Percentiles rank a stretch among this genome's conserved stretches.
Evolutionary conservation across 2,113 vertebrate genomes (phyloP).

Genomic region (Hypomesus transpacificus): DNA sequence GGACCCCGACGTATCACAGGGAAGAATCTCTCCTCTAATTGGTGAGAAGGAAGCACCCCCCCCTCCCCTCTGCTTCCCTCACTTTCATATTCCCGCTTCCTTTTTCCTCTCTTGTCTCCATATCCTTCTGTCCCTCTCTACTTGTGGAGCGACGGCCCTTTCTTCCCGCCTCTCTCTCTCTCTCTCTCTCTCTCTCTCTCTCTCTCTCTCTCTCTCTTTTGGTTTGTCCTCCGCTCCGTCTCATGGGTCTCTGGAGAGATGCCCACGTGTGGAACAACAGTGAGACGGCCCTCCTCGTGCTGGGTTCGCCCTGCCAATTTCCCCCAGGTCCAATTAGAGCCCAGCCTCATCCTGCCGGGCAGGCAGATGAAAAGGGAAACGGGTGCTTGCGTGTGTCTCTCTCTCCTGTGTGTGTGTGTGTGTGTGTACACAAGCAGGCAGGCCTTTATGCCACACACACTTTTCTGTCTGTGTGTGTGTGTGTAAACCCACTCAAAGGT

Average conservation of each 20-base stretch:
- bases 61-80: conserved; percentile 19
- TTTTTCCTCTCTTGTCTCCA: conserved; percentile 27
- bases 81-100: conserved; percentile 28
- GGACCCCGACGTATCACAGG: conserved; percentile 23
- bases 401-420: conserved; percentile 19
- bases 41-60: conserved; percentile 44
- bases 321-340: conserved; percentile 95
- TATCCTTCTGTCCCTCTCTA: conserved; percentile 52
- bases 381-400: conserved; percentile 41
- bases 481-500: conserved; percentile 29
- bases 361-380: conserved; percentile 87
- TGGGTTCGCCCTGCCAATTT: conserved; percentile 82
- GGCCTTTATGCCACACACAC: too few relatives aligned
- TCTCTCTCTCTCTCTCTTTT: conserved; percentile 14
- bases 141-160: conserved; percentile 72
- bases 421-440: conserved; percentile 7
- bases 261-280: conserved; percentile 84
- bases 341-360: conserved; percentile 85
- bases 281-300: conserved; percentile 81
- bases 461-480: conserved; percentile 18
- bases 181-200: conserved; percentile 25
- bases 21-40: conserved; percentile 27
- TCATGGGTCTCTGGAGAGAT: conserved; percentile 87
- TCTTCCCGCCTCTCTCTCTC: conserved; percentile 41
- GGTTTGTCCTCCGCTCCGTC: conserved; percentile 56